phyloP scores from a whole-genome alignment of 2,888 invertebrate genomes.

The Hipparchia semele region DNA sequence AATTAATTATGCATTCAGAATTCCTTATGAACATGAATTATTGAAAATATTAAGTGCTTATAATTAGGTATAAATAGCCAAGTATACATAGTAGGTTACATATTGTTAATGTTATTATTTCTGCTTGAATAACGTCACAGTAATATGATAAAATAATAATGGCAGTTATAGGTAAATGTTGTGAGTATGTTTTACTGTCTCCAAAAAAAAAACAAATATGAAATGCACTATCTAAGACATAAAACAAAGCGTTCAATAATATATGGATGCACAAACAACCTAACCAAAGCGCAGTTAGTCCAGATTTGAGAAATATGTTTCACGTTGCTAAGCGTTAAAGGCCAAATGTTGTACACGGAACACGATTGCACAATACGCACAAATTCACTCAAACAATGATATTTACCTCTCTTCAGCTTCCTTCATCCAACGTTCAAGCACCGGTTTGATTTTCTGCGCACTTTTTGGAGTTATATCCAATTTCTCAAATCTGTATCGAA shows the following conservation, averaged over 20 bases:
- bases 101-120: slow-evolving; percentile 13
- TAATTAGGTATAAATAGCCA: slow-evolving; percentile 17
- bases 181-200: slow-evolving; percentile 12
- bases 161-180: slow-evolving; percentile 19
- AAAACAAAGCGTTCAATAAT: slow-evolving; percentile 35
- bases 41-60: slow-evolving; percentile 32
- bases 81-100: slow-evolving; percentile 7
- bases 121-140: slow-evolving; percentile 7
- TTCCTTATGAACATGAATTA: slow-evolving; percentile 36
- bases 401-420: slow-evolving; percentile 98
- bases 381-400: slow-evolving; percentile 76
- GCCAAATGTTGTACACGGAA: slow-evolving; percentile 77
- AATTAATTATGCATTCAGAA: slow-evolving; percentile 34
- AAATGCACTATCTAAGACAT: slow-evolving; percentile 24
- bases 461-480: slow-evolving; percentile 99
- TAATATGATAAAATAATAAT: background rate
- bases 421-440: slow-evolving; percentile 99
- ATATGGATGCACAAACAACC: slow-evolving; percentile 39
- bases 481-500: slow-evolving; percentile 96
- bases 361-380: slow-evolving; percentile 75
- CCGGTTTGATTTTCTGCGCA: slow-evolving; percentile 99
- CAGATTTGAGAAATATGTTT: slow-evolving; percentile 82
- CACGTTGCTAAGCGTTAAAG: slow-evolving; percentile 77
- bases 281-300: slow-evolving; percentile 76
- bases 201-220: slow-evolving; percentile 15